Conservation (phyloP, 2,888 invertebrate genomes). For the Iphiclides podalirius region DNA sequence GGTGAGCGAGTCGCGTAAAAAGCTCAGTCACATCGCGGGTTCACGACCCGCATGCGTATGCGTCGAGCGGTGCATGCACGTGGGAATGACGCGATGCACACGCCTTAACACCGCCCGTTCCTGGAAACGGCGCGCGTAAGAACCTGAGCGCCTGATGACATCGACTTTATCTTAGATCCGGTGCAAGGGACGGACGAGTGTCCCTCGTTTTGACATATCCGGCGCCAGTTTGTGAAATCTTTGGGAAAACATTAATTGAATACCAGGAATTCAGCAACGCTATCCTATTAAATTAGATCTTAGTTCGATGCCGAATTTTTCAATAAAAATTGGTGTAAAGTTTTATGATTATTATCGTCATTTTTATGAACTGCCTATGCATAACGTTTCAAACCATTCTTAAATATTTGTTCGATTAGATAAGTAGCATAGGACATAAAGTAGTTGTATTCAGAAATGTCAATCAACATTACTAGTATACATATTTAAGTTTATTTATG, state of each 20-base stretch:
- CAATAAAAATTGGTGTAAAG: background rate
- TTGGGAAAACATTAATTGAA: background rate
- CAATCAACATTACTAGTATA: no score
- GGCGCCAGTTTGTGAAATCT: background rate
- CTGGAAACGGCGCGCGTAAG: conserved; percentile 8
- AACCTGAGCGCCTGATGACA: background rate
- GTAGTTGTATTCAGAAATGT: no score
- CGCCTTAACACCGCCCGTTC: background rate
- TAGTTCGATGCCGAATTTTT: background rate
- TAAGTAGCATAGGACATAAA: no score
- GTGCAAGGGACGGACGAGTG: background rate
- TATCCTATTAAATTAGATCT: background rate
- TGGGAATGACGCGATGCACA: background rate
- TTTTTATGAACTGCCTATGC: no score
- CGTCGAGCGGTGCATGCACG: background rate
- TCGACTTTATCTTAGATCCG: background rate
- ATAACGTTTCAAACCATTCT: no score
- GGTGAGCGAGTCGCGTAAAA: conserved; percentile 11
- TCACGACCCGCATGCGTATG: conserved; percentile 20
- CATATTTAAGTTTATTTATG: no score
- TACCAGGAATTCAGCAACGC: no score
- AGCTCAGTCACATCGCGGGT: conserved; percentile 12
- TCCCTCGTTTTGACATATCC: background rate
- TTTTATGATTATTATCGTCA: no score
- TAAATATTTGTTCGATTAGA: no score